A percentile compares a stretch with the other conserved stretches of the same genome.
Conservation (phyloP, 2,113 vertebrate species). For the Rattus rattus region DNA sequence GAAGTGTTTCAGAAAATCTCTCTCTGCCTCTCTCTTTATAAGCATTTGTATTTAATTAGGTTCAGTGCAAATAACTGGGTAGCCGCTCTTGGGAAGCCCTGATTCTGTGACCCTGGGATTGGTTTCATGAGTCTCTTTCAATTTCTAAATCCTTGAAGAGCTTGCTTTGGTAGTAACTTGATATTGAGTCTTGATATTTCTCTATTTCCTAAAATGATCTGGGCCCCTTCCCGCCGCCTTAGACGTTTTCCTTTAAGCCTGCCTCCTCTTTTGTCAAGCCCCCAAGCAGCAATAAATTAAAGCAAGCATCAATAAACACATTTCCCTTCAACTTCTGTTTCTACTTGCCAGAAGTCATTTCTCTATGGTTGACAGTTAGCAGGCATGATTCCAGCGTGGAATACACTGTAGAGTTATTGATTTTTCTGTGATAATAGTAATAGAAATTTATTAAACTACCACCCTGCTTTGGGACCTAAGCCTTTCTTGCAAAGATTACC, state of each 20-base stretch:
- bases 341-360: slow-evolving; percentile 70
- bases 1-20: slow-evolving; percentile 18
- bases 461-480: not conserved
- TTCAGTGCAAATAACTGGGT: slow-evolving; percentile 23
- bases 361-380: slow-evolving; percentile 67
- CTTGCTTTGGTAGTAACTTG: slow-evolving; percentile 2
- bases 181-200: slow-evolving; percentile 59
- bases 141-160: slow-evolving; percentile 56
- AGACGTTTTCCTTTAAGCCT: slow-evolving; percentile 54
- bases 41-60: slow-evolving; percentile 62
- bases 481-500: slow-evolving; percentile 53
- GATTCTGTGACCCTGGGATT: slow-evolving; percentile 43
- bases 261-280: slow-evolving; percentile 50
- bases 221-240: slow-evolving; percentile 24
- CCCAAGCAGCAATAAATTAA: slow-evolving; percentile 75
- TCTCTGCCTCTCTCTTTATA: slow-evolving; percentile 24
- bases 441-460: slow-evolving; percentile 73
- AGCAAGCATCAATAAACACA: slow-evolving; percentile 76
- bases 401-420: slow-evolving; percentile 66
- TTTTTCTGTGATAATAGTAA: slow-evolving; percentile 77
- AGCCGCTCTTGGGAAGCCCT: not conserved
- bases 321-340: slow-evolving; percentile 70
- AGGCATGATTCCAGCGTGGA: slow-evolving; percentile 70
- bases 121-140: slow-evolving; percentile 56
- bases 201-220: slow-evolving; percentile 55